A percentile compares a stretch with the other conserved stretches of the same genome.
These are phyloP conservation scores for Heterochromis multidens DNA, from an alignment of 2,113 vertebrate species.

Conservation along the genomic window DNA sequence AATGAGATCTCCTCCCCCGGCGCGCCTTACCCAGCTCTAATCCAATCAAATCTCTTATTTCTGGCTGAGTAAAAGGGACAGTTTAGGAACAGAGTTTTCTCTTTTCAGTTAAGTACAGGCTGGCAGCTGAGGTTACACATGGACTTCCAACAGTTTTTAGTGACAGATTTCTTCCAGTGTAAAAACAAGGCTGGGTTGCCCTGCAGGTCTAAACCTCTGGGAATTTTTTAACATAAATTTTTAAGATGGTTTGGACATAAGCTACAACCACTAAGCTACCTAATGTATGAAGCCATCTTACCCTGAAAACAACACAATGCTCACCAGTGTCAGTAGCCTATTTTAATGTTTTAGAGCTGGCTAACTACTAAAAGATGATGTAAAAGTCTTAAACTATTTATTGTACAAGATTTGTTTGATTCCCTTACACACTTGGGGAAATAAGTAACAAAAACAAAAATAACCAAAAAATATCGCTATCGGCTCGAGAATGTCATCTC, in stretches of 20 bases:
- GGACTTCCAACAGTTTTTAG: not conserved
- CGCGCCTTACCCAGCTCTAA: slow-evolving; percentile 23
- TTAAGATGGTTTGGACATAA: not conserved
- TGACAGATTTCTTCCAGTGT: not conserved
- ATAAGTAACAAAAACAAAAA: not conserved
- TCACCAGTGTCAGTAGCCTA: not conserved
- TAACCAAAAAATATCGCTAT: not conserved
- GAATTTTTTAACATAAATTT: not conserved
- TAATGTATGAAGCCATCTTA: too few relatives aligned
- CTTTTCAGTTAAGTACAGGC: not conserved
- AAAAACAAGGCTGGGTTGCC: not conserved
- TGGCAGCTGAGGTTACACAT: not conserved
- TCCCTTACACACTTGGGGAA: too few relatives aligned
- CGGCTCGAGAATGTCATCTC: not conserved
- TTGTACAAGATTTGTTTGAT: not conserved
- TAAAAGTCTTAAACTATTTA: not conserved
- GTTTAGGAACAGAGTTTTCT: not conserved
- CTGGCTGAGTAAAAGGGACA: slow-evolving; percentile 48
- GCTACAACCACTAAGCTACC: not conserved
- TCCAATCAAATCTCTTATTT: slow-evolving; percentile 67
- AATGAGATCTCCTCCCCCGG: slow-evolving; percentile 38
- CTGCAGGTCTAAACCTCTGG: not conserved
- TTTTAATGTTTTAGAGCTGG: not conserved
- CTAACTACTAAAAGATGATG: not conserved
- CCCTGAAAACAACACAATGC: too few relatives aligned